Evolutionary conservation across 2,113 vertebrate genomes (phyloP).

Genomic region (Etheostoma spectabile): DNA sequence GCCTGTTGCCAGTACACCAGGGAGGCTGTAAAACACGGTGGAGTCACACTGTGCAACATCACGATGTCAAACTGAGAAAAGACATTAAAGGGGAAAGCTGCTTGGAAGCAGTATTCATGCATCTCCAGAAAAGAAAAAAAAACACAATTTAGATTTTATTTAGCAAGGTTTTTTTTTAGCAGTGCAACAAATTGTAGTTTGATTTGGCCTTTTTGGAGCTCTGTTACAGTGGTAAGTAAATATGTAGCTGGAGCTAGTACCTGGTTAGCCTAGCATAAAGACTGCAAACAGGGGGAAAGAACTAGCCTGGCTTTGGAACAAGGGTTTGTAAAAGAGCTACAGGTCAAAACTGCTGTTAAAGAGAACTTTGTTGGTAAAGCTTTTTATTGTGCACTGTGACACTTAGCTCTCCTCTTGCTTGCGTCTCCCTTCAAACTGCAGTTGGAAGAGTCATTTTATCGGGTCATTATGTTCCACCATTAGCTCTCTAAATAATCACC

Average conservation of each 20-base stretch:
- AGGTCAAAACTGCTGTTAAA: not conserved
- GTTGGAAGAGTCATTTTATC: conserved; percentile 36
- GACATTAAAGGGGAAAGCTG: conserved; percentile 29
- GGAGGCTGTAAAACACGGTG: conserved; percentile 54
- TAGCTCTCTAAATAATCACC: conserved; percentile 55
- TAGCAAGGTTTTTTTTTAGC: not conserved
- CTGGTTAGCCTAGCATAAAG: not conserved
- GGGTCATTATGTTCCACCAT: conserved; percentile 55
- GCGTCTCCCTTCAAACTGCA: conserved; percentile 22
- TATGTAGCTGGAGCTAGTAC: no score
- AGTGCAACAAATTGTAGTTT: not conserved
- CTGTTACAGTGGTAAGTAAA: not conserved
- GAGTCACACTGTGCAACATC: conserved; percentile 34
- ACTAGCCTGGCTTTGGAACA: not conserved
- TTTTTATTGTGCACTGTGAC: conserved; percentile 1
- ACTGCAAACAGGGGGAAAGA: not conserved
- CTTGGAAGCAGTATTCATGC: not conserved
- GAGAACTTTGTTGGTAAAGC: conserved; percentile 10
- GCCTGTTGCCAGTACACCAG: conserved; percentile 41
- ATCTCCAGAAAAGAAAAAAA: not conserved
- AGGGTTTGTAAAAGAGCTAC: not conserved
- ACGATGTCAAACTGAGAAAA: conserved; percentile 40
- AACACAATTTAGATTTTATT: not conserved
- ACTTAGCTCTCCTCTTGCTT: conserved; percentile 9
- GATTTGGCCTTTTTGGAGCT: not conserved